Conservation (phyloP, 2,888 invertebrate genomes). For the Trachelus tabidus region DNA sequence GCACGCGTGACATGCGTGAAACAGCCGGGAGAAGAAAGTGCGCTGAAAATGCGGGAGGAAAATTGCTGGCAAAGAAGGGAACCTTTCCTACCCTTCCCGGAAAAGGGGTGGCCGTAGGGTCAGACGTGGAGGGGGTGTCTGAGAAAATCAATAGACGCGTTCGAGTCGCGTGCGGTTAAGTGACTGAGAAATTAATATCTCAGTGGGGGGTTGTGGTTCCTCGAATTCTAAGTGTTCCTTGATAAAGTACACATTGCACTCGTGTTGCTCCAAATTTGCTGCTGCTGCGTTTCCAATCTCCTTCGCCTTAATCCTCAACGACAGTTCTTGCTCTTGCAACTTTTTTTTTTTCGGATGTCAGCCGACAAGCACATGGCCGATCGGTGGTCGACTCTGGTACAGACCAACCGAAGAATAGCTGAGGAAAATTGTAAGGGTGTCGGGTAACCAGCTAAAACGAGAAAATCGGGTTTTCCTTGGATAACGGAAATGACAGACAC, state of each 20-base stretch:
- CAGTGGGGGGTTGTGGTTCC: slow-evolving; percentile 42
- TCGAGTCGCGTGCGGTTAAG: slow-evolving; percentile 63
- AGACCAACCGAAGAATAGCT: slow-evolving; percentile 24
- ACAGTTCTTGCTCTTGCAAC: no score
- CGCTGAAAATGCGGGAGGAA: slow-evolving; percentile 42
- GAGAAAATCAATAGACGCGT: slow-evolving; percentile 61
- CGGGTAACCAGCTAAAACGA: slow-evolving; percentile 18
- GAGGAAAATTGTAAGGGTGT: slow-evolving; percentile 31
- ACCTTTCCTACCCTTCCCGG: slow-evolving; percentile 32
- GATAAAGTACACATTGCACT: neutral
- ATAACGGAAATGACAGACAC: neutral
- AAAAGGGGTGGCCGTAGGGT: slow-evolving; percentile 43
- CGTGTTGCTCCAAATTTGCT: neutral
- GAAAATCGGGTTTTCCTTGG: neutral
- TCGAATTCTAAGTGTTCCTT: neutral
- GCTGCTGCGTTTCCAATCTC: neutral
- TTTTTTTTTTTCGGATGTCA: no score
- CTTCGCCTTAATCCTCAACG: no score
- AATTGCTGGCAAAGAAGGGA: slow-evolving; percentile 43
- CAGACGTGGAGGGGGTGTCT: slow-evolving; percentile 31
- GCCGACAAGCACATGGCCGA: no score
- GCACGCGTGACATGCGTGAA: slow-evolving; percentile 31
- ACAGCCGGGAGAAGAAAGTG: neutral
- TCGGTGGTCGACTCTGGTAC: no score
- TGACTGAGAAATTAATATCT: slow-evolving; percentile 63